Evolutionary conservation across 2,888 invertebrate genomes (phyloP).

Genomic region (Halocaridina rubra): DNA sequence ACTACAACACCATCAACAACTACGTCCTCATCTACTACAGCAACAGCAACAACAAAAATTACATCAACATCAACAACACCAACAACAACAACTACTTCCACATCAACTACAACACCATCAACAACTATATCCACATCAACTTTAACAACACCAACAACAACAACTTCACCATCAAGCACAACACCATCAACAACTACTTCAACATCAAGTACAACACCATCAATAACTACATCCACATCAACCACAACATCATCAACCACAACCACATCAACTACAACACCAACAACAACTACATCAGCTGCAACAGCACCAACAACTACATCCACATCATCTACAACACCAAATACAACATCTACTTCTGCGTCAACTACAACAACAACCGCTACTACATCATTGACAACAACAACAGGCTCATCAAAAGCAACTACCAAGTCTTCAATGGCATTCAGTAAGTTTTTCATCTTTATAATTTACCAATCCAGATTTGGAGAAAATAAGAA

Average conservation of each 20-base stretch:
- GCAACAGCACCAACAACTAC: too few species aligned
- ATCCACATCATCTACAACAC: too few species aligned
- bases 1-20: background rate
- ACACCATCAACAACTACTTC: background rate
- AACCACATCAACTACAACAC: too few species aligned
- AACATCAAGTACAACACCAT: background rate
- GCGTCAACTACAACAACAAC: background rate
- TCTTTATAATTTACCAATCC: too few species aligned
- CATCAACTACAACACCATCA: background rate
- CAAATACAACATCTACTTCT: too few species aligned
- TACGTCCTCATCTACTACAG: background rate
- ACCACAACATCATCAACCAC: too few species aligned
- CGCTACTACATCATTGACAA: too few species aligned
- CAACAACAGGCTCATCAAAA: too few species aligned
- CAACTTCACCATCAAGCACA: background rate
- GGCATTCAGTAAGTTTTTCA: too few species aligned
- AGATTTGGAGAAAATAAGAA: too few species aligned
- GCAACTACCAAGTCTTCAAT: background rate
- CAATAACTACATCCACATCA: background rate
- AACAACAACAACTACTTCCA: background rate
- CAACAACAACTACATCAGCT: too few species aligned
- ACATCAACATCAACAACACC: background rate
- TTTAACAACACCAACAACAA: background rate
- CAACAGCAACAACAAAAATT: background rate
- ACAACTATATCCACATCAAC: too few species aligned